Percentiles rank a stretch among this genome's conserved stretches.
Evolutionary conservation across 2,797 vertebrate species (phyloP).

Genomic region (Craterocephalus amniculus): DNA sequence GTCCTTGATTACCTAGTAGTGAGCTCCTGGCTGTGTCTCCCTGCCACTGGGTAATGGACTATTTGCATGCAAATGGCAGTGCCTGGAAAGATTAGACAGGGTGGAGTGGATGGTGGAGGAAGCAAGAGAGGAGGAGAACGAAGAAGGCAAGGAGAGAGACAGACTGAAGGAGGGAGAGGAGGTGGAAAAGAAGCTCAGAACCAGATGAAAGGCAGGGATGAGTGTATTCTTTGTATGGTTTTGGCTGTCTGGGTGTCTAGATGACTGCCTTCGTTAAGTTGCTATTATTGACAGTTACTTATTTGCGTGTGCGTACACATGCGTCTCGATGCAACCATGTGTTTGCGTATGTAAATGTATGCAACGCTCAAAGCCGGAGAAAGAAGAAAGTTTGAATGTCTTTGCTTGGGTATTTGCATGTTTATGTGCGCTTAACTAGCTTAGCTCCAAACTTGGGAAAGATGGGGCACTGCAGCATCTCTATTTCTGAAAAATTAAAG

Average conservation of each 20-base stretch:
- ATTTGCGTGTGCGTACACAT: constrained; percentile 18
- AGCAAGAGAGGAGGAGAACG: constrained; percentile 61
- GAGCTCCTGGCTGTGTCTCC: constrained; percentile 80
- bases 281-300: constrained; percentile 63
- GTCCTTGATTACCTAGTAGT: constrained; percentile 85
- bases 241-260: constrained; percentile 54
- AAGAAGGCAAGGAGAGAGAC: constrained; percentile 64
- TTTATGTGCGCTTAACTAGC: constrained; percentile 77
- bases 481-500: constrained; percentile 81
- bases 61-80: constrained; percentile 86
- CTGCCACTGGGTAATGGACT: constrained; percentile 82
- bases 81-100: constrained; percentile 83
- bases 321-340: constrained; percentile 15
- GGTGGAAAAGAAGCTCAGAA: constrained; percentile 63
- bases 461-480: constrained; percentile 78
- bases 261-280: constrained; percentile 71
- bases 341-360: constrained; percentile 50
- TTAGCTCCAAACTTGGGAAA: constrained; percentile 73
- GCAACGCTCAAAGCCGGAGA: constrained; percentile 60
- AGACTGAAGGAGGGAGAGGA: constrained; percentile 66
- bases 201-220: constrained; percentile 69
- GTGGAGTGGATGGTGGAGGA: constrained; percentile 75
- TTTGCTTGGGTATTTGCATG: constrained; percentile 73
- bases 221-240: constrained; percentile 63
- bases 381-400: constrained; percentile 68